These are phyloP conservation scores for Poliocrania exsul DNA, from an alignment of 2,797 vertebrate species.

Conservation along the genomic window DNA sequence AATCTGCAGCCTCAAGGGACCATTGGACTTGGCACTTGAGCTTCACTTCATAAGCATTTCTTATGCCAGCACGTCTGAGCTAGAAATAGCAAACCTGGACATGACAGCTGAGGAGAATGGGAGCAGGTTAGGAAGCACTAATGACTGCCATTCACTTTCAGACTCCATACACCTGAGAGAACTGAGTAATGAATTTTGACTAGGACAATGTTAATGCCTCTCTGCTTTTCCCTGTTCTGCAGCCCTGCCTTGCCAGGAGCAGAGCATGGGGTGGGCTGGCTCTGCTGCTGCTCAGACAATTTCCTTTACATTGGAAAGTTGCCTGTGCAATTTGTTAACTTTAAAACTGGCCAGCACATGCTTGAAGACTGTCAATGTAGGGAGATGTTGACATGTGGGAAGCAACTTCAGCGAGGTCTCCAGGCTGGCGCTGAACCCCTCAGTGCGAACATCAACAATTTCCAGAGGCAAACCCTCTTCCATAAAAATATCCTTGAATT, in stretches of 20 bases:
- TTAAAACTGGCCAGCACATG: background rate
- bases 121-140: background rate
- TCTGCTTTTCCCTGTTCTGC: background rate
- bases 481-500: background rate
- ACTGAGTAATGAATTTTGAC: background rate
- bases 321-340: background rate
- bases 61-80: background rate
- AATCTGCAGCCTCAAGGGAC: background rate
- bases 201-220: background rate
- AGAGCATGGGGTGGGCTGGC: fast-evolving
- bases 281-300: background rate
- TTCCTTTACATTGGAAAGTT: background rate
- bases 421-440: fast-evolving
- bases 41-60: background rate
- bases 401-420: background rate
- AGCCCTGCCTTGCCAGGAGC: background rate
- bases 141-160: background rate
- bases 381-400: fast-evolving
- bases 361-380: no score
- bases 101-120: background rate
- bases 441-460: fast-evolving
- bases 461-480: background rate
- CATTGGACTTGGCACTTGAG: background rate
- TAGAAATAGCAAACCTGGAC: background rate
- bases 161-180: background rate